Base-by-base conservation (phyloP, 1,140 invertebrate species). In the Gryon sp. region DNA sequence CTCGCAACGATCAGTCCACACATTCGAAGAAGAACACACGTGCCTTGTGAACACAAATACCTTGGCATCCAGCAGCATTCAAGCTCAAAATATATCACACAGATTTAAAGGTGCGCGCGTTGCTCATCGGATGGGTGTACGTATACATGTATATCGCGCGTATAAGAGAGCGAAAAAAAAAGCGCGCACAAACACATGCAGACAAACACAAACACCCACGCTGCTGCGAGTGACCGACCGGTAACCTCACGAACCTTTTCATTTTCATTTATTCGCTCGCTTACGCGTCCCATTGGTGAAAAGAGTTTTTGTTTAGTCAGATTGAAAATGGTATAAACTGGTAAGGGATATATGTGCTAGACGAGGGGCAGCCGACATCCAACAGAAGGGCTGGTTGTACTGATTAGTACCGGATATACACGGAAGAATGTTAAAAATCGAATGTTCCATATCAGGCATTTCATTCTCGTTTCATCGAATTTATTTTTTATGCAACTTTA, bases 291-390 rank as follows among this genome's bases (percentile, higher is more conserved):
- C 66, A 74, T 76, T 70, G 72, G 72, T 62, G 62, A 73, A 77
- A 79, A 78, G 69, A 57, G 52, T 78, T 81, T 83, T 79, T 80
- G 78, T 80, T 80, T 78, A 77, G 75, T 52, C 60, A 59, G 74
- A 80, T 81, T 80, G 70, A 74, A 80, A 78, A 66, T 76, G 73
- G 79, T 80, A 80, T 82, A 80, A 81, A 82, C 80, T 78, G 78
- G 77, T 77, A 81, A 76, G 79, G 73, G 78, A 46, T 65, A n/a
- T n/a, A 63, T 34, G 55, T 30, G 68, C 68, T 57, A 57, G 68
- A 63, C 68, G 57, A 72, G 68, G 68, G 68, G 46, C 46, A 22
- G 48, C 48, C 19, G 28, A 15, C n/a, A n/a, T n/a, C n/a, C 32
- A 65, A 60, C 60, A 74, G 70, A 55, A 73, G 53, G 53, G 53